Percentiles rank a stretch among this genome's conserved stretches.
phyloP scores from a whole-genome alignment of 2,113 vertebrate species.

The Albula glossodonta region DNA sequence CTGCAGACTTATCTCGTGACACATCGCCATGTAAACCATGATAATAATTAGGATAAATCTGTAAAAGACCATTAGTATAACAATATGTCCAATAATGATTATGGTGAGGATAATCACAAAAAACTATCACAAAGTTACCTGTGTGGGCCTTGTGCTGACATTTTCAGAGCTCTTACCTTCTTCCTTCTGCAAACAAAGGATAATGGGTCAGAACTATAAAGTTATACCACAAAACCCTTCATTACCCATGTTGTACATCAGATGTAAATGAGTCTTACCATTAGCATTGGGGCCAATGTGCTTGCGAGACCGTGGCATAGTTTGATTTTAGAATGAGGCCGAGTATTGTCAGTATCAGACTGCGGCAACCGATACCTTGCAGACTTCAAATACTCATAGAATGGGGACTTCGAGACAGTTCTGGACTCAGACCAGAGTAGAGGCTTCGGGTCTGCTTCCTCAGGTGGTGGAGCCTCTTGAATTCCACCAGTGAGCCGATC shows the following conservation, averaged over 20 bases:
- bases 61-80: not conserved
- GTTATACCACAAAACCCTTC: not conserved
- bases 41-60: not conserved
- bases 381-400: conserved; percentile 47
- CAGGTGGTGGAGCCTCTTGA: not conserved
- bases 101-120: not conserved
- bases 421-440: not conserved
- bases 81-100: not conserved
- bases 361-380: not conserved
- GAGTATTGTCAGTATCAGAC: not conserved
- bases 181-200: conserved; percentile 36
- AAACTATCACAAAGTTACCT: conserved; percentile 39
- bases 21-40: not conserved
- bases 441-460: not conserved
- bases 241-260: not conserved
- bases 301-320: not conserved
- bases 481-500: not conserved
- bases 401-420: conserved; percentile 27
- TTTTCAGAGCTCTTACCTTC: conserved; percentile 21
- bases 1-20: not conserved
- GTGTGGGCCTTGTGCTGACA: conserved; percentile 37
- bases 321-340: not conserved
- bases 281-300: not conserved
- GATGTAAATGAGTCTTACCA: not conserved
- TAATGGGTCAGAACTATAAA: not conserved